A percentile compares a stretch with the other conserved stretches of the same genome.
Conservation (phyloP, 2,113 vertebrate genomes). For the Mus pahari region DNA sequence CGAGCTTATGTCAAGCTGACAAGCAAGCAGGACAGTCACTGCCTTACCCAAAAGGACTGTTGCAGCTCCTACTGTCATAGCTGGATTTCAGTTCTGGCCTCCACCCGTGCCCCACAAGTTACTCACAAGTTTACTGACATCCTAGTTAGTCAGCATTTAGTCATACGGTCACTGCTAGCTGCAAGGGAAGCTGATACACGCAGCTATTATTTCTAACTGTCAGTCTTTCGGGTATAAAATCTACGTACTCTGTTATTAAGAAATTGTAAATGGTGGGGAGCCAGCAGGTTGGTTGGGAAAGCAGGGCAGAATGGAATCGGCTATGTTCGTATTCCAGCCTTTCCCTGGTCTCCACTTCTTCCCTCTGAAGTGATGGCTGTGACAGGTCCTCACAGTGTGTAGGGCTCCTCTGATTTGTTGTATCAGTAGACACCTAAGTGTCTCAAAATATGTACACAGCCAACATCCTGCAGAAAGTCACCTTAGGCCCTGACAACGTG, state of each 20-base stretch:
- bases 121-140: not conserved
- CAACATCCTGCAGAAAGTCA: not conserved
- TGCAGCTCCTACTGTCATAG: not conserved
- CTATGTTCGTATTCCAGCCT: not conserved
- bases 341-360: not conserved
- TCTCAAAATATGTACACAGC: not conserved
- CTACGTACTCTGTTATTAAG: not conserved
- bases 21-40: not conserved
- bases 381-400: not conserved
- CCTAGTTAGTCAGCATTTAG: not conserved
- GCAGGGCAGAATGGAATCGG: fast-evolving
- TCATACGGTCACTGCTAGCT: not conserved
- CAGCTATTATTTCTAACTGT: not conserved
- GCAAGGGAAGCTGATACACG: not conserved
- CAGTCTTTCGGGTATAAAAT: not conserved
- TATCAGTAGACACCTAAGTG: not conserved
- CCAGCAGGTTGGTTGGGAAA: not conserved
- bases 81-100: not conserved
- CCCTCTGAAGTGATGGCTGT: not conserved
- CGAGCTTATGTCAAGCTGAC: not conserved
- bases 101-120: not conserved
- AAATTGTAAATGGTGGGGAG: not conserved
- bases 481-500: not conserved
- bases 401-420: not conserved
- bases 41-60: not conserved